phyloP scores from a whole-genome alignment of 2,113 vertebrate genomes.

The Lepisosteus osseus region DNA sequence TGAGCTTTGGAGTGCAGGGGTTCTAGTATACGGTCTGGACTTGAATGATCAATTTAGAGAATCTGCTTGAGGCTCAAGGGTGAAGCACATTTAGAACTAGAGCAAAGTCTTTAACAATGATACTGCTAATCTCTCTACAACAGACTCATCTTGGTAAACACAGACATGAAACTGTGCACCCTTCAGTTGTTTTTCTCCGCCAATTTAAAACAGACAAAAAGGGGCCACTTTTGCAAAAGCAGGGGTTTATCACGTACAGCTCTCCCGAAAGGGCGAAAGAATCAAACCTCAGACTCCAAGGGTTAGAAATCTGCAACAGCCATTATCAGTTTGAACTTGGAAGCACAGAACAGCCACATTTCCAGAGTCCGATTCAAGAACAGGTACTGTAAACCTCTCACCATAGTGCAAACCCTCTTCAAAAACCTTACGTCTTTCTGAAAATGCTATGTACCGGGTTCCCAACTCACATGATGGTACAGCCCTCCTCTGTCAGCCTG shows the following conservation, averaged over 20 bases:
- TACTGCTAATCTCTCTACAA: not conserved
- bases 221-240: conserved; percentile 25
- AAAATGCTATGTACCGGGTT: conserved; percentile 54
- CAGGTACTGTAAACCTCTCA: conserved; percentile 47
- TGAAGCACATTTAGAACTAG: not conserved
- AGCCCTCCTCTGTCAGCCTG: conserved; percentile 68
- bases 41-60: too few relatives aligned
- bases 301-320: conserved; percentile 40
- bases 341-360: conserved; percentile 34
- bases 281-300: conserved; percentile 26
- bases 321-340: conserved; percentile 35
- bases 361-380: conserved; percentile 37
- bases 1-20: too few relatives aligned
- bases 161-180: not conserved
- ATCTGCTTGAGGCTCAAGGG: too few relatives aligned
- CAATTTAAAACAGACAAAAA: conserved; percentile 2
- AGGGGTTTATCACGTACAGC: conserved; percentile 33
- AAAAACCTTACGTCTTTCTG: conserved; percentile 67
- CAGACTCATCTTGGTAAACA: not conserved
- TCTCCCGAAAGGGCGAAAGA: conserved; percentile 24
- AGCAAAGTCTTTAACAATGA: not conserved
- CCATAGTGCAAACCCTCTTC: conserved; percentile 68
- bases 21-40: too few relatives aligned
- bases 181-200: not conserved
- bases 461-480: conserved; percentile 49